These are phyloP conservation scores for Oscheius sp. DNA, from an alignment of 2,888 invertebrate genomes.

Conservation along the genomic window DNA sequence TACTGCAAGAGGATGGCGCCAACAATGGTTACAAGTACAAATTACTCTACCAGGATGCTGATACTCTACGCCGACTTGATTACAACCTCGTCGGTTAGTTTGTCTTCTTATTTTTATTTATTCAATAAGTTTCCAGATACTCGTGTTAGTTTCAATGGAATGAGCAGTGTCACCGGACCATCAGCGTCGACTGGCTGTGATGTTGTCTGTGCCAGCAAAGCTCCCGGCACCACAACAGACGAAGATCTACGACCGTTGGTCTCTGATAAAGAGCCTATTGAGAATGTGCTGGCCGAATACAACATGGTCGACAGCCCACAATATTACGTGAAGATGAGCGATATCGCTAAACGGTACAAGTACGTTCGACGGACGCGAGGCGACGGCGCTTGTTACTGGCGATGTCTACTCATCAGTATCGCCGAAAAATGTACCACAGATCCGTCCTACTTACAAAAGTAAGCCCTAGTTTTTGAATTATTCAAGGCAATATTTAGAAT, in stretches of 20 bases:
- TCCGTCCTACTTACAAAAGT: conserved; percentile 11
- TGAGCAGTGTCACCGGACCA: background rate
- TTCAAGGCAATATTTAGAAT: background rate
- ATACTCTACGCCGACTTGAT: background rate
- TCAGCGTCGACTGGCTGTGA: background rate
- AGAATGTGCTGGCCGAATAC: conserved; percentile 14
- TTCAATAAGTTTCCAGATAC: background rate
- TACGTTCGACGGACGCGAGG: conserved; percentile 1
- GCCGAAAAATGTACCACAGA: conserved; percentile 1
- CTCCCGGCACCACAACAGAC: background rate
- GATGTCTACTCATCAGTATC: conserved; percentile 5
- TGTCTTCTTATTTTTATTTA: background rate
- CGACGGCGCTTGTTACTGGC: conserved; percentile 24
- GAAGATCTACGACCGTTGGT: background rate
- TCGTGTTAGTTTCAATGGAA: background rate
- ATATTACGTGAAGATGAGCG: conserved; percentile 5
- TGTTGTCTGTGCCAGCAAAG: background rate
- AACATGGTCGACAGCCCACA: background rate
- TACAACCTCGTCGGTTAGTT: background rate
- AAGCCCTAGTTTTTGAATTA: background rate
- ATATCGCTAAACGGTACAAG: conserved; percentile 7
- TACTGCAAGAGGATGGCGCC: background rate
- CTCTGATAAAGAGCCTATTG: conserved; percentile 10
- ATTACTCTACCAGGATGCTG: background rate
- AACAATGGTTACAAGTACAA: background rate